Evolutionary conservation across 1,140 invertebrate genomes (phyloP).

Genomic region (Pogonognathellus flavescens): DNA sequence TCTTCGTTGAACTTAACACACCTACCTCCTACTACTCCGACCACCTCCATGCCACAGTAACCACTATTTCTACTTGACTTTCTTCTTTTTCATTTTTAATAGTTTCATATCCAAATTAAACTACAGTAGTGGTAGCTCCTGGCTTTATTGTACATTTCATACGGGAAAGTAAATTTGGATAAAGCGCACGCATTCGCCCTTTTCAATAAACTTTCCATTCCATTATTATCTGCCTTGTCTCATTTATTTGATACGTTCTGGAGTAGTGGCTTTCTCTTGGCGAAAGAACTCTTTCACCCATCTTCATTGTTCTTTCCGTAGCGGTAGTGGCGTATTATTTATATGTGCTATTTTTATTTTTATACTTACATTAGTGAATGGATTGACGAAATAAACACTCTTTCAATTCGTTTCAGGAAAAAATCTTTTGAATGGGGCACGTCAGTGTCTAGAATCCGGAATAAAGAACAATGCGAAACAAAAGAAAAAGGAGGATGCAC

Average conservation of each 20-base stretch:
- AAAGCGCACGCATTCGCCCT: constrained; percentile 23
- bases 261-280: constrained; percentile 27
- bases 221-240: neutral
- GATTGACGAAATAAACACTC: constrained; percentile 14
- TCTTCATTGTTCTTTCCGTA: neutral
- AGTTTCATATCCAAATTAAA: neutral
- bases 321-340: neutral
- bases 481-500: constrained; percentile 16
- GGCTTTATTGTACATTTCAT: neutral
- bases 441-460: constrained; percentile 32
- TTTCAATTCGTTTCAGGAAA: constrained; percentile 26
- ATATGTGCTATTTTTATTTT: neutral
- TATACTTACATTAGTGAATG: constrained; percentile 1
- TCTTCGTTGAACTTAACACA: neutral
- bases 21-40: neutral
- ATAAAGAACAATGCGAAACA: constrained; percentile 16
- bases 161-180: neutral
- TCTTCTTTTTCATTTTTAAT: neutral
- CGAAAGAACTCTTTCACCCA: constrained; percentile 11
- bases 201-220: constrained; percentile 44
- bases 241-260: constrained; percentile 18
- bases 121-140: neutral
- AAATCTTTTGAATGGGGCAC: constrained; percentile 27
- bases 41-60: neutral
- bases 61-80: neutral